These are phyloP conservation scores for Hetaerina americana DNA, from an alignment of 1,140 invertebrate species.

Conservation along the genomic window DNA sequence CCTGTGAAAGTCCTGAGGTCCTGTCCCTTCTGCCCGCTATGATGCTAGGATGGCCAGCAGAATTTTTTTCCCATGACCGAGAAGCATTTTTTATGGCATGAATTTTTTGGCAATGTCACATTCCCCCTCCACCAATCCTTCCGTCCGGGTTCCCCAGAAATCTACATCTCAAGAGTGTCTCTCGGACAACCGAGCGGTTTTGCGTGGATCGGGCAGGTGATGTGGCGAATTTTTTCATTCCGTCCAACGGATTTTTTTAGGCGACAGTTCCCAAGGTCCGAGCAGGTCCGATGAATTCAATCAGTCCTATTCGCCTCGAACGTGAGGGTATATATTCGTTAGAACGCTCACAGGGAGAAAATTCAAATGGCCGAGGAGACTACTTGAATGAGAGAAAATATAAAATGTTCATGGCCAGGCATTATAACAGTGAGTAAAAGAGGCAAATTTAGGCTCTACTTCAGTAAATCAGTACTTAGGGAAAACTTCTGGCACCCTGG, in stretches of 20 bases:
- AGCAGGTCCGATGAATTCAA: background rate
- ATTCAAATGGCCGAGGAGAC: too few species aligned
- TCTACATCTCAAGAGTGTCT: background rate
- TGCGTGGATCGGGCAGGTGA: background rate
- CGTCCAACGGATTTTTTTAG: background rate
- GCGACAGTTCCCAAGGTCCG: background rate
- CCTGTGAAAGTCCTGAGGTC: background rate
- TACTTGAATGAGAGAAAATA: too few species aligned
- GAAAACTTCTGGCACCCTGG: too few species aligned
- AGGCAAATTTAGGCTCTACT: too few species aligned
- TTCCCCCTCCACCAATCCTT: too few species aligned
- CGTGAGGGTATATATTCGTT: background rate
- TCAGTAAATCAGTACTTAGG: too few species aligned
- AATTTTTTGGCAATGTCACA: background rate
- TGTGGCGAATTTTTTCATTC: background rate
- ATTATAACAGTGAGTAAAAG: too few species aligned
- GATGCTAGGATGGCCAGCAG: background rate
- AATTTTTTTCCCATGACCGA: background rate
- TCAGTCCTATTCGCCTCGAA: background rate
- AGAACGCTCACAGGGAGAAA: background rate
- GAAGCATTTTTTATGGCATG: background rate
- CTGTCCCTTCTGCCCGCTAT: background rate
- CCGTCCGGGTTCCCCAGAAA: too few species aligned
- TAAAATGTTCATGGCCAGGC: too few species aligned
- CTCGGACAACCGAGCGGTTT: background rate